Base-by-base conservation (phyloP, 2,797 vertebrate species). In the Mastacembelus armatus region DNA sequence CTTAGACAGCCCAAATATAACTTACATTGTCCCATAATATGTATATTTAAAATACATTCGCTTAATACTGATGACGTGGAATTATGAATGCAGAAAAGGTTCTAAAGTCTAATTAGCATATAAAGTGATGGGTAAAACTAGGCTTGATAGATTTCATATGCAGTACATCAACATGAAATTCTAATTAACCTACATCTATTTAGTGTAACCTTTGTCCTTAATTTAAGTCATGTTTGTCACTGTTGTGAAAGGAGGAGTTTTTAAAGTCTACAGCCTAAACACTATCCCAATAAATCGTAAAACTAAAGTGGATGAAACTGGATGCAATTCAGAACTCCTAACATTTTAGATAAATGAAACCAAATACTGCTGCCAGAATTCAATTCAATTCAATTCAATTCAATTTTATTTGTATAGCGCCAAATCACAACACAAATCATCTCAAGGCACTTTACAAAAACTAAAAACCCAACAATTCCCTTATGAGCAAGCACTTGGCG, bases 301-400 rank as follows among this genome's bases (percentile, higher is more conserved):
- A 69, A 74, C 50, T 70, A 77, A 90, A 88, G 86, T 89, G 84
- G 87, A 89, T 89, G 74, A 89, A 88, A 85, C 83, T 87, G 73
- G 87, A 88, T 19, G 33, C 24, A 39, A 47, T 71, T 86, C 86
- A 84, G 82, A 78, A 51, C 57, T 39, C 33, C 26, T 29, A 65
- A 74, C 79, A 79, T 85, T 88, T 91, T 67, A 89, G 66, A 83
- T 74, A 86, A 90, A 89, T 88, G 66, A 84, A 87, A 78, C 61
- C 21, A 70, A 80, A 85, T 84, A 33, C 24, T n/a, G 12, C 50
- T 81, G 80, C 83, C 82, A 82, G 70, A 59, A 61, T 51, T n/a
- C n/a, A n/a, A n/a, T n/a, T n/a, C n/a, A n/a, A n/a, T n/a, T n/a
- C n/a, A n/a, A n/a, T n/a, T n/a, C n/a, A n/a, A n/a, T n/a, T n/a